phyloP scores from a whole-genome alignment of 2,113 vertebrate species.

The Potamarius usumacintae region DNA sequence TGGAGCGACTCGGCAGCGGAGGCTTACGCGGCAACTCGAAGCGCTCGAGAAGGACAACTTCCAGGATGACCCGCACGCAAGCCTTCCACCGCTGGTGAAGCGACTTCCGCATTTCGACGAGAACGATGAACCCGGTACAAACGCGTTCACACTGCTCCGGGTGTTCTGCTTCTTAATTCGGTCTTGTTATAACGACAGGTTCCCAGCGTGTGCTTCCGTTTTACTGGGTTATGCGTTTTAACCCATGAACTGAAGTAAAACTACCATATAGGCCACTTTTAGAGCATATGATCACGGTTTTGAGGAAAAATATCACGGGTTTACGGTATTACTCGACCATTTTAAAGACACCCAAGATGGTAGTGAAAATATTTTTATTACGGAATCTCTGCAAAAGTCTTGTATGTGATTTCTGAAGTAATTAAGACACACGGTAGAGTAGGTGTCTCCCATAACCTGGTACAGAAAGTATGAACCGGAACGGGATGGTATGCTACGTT shows the following conservation, averaged over 20 bases:
- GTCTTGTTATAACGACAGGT: background rate
- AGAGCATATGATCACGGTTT: background rate
- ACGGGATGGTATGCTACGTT: too few relatives aligned
- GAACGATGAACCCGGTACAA: constrained; percentile 76
- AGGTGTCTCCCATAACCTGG: too few relatives aligned
- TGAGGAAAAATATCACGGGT: too few relatives aligned
- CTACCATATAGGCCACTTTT: background rate
- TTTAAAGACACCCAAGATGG: too few relatives aligned
- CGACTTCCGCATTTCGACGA: constrained; percentile 87
- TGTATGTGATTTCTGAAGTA: too few relatives aligned
- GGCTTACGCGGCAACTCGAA: constrained; percentile 82
- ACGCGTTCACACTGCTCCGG: background rate
- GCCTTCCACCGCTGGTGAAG: constrained; percentile 76
- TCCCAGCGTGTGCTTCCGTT: background rate
- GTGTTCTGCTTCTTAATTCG: background rate
- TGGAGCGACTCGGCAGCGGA: constrained; percentile 79
- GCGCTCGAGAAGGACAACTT: constrained; percentile 92
- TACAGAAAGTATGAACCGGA: too few relatives aligned
- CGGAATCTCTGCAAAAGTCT: too few relatives aligned
- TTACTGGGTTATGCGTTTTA: background rate
- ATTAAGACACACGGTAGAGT: too few relatives aligned
- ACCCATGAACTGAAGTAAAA: background rate
- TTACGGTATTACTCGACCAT: too few relatives aligned
- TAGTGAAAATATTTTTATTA: too few relatives aligned
- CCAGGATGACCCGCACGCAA: constrained; percentile 87